Evolutionary conservation across 1,140 invertebrate species (phyloP).

Genomic region (Popillia japonica): DNA sequence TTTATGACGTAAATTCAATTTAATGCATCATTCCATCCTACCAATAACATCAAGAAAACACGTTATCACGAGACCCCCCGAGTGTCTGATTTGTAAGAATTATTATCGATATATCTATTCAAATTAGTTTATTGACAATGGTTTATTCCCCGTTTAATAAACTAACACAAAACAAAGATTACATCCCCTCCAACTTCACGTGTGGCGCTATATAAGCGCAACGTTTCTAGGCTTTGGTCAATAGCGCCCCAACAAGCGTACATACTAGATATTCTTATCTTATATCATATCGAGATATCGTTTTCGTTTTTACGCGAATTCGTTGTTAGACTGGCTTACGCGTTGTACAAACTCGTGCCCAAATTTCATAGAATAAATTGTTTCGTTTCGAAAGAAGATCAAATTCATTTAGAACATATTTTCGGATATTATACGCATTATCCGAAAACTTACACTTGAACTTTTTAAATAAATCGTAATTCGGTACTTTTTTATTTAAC

Average conservation of each 20-base stretch:
- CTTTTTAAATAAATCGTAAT: slow-evolving; percentile 40
- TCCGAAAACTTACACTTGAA: slow-evolving; percentile 59
- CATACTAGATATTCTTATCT: background rate
- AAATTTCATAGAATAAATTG: slow-evolving; percentile 54
- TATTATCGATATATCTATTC: background rate
- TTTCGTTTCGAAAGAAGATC: slow-evolving; percentile 54
- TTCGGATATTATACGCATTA: slow-evolving; percentile 59
- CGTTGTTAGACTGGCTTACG: slow-evolving; percentile 12
- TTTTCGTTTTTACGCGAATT: background rate
- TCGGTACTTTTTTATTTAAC: background rate
- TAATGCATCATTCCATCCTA: too few species aligned
- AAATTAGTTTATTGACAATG: slow-evolving; percentile 9
- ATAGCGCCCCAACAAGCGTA: background rate
- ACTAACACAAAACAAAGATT: background rate
- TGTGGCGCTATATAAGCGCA: background rate
- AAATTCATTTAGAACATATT: slow-evolving; percentile 55
- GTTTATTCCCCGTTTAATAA: slow-evolving; percentile 15
- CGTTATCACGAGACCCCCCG: background rate
- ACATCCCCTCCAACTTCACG: background rate
- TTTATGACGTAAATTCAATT: too few species aligned
- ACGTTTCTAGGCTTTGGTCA: background rate
- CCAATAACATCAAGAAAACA: background rate
- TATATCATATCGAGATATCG: background rate
- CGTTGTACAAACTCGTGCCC: slow-evolving; percentile 47
- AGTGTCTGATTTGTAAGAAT: slow-evolving; percentile 12